Conservation (phyloP, 2,797 vertebrate genomes). For the Sebastiscus albofasciatus region DNA sequence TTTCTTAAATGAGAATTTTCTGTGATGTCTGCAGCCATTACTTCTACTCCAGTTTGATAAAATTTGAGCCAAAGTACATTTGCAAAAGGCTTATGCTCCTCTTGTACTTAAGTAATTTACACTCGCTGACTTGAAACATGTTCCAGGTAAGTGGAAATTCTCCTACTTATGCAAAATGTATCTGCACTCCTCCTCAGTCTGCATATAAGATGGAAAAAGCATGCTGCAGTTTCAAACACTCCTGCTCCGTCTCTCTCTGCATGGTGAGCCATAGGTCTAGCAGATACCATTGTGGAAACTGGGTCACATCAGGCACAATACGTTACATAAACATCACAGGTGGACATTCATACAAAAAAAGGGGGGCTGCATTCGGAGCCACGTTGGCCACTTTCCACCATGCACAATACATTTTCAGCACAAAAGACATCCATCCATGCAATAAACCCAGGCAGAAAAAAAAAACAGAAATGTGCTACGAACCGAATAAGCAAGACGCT, state of each 20-base stretch:
- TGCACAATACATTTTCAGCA: slow-evolving; percentile 64
- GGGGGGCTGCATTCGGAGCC: slow-evolving; percentile 66
- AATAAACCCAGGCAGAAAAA: slow-evolving; percentile 58
- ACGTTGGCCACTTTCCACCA: slow-evolving; percentile 63
- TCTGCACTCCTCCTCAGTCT: slow-evolving; percentile 50
- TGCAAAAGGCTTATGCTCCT: slow-evolving; percentile 41
- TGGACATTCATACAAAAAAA: slow-evolving; percentile 60
- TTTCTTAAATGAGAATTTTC: not conserved
- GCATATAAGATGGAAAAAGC: slow-evolving; percentile 48
- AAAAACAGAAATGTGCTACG: slow-evolving; percentile 20
- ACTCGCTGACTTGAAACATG: slow-evolving; percentile 53
- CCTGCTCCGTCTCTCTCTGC: slow-evolving; percentile 23
- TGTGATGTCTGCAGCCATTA: slow-evolving; percentile 22
- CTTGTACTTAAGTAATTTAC: slow-evolving; percentile 59
- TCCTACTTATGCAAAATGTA: slow-evolving; percentile 65
- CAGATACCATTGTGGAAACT: slow-evolving; percentile 55
- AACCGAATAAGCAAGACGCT: slow-evolving; percentile 49
- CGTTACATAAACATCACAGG: slow-evolving; percentile 69
- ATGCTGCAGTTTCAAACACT: slow-evolving; percentile 33
- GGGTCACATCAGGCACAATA: slow-evolving; percentile 62
- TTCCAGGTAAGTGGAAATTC: slow-evolving; percentile 58
- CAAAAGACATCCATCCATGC: slow-evolving; percentile 77
- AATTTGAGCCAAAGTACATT: slow-evolving; percentile 53
- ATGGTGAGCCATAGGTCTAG: slow-evolving; percentile 47
- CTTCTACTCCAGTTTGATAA: slow-evolving; percentile 16